Percentiles rank a stretch among this genome's conserved stretches.
Conservation (phyloP, 2,888 invertebrate species). For the Congeria kusceri region DNA sequence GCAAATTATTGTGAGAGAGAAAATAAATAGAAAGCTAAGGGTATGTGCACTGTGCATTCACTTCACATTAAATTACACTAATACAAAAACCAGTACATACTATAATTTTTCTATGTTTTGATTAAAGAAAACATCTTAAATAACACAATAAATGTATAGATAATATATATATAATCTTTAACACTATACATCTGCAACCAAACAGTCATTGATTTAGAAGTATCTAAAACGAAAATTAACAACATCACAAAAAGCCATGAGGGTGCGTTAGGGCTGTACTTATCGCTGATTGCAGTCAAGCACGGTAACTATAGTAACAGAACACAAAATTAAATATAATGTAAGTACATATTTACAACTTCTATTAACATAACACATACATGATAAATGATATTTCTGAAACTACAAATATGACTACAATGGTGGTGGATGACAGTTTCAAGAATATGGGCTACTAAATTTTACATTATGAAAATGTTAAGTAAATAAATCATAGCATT, state of each 20-base stretch:
- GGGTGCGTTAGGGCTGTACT: background rate
- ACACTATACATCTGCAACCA: constrained; percentile 51
- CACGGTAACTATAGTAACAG: background rate
- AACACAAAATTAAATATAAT: constrained; percentile 54
- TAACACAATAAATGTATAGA: constrained; percentile 64
- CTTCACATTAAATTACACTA: background rate
- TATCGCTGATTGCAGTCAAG: background rate
- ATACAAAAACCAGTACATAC: background rate
- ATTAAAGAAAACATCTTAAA: constrained; percentile 64
- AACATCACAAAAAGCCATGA: constrained; percentile 2
- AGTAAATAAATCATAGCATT: too few species aligned
- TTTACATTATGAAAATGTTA: constrained; percentile 19
- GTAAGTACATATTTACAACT: constrained; percentile 60
- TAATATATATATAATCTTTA: constrained; percentile 54
- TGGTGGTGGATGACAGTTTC: background rate
- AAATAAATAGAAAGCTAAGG: too few species aligned
- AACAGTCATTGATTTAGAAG: constrained; percentile 3
- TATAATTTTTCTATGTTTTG: constrained; percentile 44
- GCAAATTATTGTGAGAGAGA: too few species aligned
- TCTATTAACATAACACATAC: constrained; percentile 45
- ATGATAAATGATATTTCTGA: constrained; percentile 40
- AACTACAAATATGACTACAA: constrained; percentile 5
- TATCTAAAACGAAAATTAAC: constrained; percentile 9
- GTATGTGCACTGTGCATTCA: too few species aligned
- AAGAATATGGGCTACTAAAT: constrained; percentile 25